Base-by-base conservation (phyloP, 1,140 invertebrate genomes). In the Augochlora pura region DNA sequence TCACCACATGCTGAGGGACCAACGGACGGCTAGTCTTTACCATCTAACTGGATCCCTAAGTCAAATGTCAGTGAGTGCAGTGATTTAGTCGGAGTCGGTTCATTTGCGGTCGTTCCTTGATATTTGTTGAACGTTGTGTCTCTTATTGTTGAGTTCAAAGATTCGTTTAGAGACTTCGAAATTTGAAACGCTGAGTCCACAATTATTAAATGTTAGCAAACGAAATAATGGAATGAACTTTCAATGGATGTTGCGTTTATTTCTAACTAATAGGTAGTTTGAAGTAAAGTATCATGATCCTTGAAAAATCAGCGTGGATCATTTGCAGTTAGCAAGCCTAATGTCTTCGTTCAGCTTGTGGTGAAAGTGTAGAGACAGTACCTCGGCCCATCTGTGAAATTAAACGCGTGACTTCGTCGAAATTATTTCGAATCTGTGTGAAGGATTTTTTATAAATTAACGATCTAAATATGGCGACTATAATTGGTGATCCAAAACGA, bases 1-100 rank as follows among this genome's bases (percentile, higher is more conserved):
- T 18, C 32, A 54, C 85, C 90, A 81, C 89, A 91, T 86, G 81
- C 88, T 46, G 74, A 87, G 87, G 18, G 90, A 91, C 91, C 90
- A 90, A 88, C 86, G 91, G 81, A 87, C 64, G 57, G 85, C 21
- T 42, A n/a, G 39, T 52, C 21, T 52, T 60, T n/a, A n/a, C 63
- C 14, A 25, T 71, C 75, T 62, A 63, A 23, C 32, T 62, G 7
- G n/a, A 14, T n/a, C 54, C 57, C 27, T n/a, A 42, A 62, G 14
- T 76, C 64, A 65, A 76, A 77, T 77, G 57, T 67, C 54, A 77
- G 78, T 83, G 73, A 38, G 27, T 60, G 65, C 75, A 83, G 65
- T 87, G 84, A 88, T 73, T 60, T 85, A 57, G 57, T 69, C 65
- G 65, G 14, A 71, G 70, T 72, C 71, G 63, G 52, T 0, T 62